Evolutionary conservation across 2,113 vertebrate species (phyloP).

Genomic region (Panurus biarmicus): DNA sequence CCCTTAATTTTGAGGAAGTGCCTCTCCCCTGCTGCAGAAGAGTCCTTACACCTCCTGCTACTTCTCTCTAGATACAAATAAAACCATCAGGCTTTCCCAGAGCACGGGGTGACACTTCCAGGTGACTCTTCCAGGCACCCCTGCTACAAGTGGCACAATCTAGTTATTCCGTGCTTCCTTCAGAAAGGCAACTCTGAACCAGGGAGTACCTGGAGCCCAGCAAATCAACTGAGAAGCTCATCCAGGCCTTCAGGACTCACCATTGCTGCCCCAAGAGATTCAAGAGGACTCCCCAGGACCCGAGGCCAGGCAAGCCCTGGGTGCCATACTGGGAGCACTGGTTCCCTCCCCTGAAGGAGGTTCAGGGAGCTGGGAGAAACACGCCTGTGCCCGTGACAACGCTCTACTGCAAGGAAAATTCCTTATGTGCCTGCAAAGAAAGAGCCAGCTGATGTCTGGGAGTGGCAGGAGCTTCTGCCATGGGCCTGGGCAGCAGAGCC

Average conservation of each 20-base stretch:
- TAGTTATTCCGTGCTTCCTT: neutral
- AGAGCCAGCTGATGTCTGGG: neutral
- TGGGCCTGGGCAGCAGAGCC: neutral
- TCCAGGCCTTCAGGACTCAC: fast-evolving
- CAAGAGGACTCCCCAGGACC: neutral
- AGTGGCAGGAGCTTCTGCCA: neutral
- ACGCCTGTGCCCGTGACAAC: constrained; percentile 25
- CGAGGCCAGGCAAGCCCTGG: neutral
- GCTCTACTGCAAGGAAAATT: constrained; percentile 40
- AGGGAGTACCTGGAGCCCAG: neutral
- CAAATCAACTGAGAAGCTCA: neutral
- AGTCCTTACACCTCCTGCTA: neutral
- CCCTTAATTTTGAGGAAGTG: neutral
- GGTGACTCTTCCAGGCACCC: neutral
- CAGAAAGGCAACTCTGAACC: neutral
- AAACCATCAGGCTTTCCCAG: neutral
- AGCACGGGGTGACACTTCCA: neutral
- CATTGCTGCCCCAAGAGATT: neutral
- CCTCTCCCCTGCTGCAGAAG: neutral
- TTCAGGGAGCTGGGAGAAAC: neutral
- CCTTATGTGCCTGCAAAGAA: constrained; percentile 44
- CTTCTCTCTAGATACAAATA: neutral
- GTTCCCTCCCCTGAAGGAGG: neutral
- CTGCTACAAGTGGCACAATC: neutral
- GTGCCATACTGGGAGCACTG: neutral